Conservation (phyloP, 2,888 invertebrate genomes). For the Lamellibrachia columna region DNA sequence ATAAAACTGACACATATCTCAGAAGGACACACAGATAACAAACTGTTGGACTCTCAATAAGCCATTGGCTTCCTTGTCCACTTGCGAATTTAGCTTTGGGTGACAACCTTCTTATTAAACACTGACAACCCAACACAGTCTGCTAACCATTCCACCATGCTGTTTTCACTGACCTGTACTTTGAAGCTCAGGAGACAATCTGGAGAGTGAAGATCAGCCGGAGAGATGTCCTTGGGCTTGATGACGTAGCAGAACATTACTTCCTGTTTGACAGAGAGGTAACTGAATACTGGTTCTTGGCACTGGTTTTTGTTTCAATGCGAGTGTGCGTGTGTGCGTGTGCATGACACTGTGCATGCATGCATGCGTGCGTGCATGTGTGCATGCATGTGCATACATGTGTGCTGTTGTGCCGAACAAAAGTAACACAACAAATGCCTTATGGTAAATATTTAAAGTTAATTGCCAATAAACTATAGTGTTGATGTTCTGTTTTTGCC, state of each 20-base stretch:
- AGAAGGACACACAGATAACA: too few species aligned
- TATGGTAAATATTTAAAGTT: background rate
- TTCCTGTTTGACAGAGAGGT: conserved; percentile 44
- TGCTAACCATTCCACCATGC: too few species aligned
- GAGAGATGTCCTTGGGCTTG: conserved; percentile 46
- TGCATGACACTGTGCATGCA: background rate
- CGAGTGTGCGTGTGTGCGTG: background rate
- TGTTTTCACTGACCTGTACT: conserved; percentile 45
- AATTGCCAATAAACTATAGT: background rate
- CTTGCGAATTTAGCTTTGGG: too few species aligned
- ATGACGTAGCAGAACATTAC: conserved; percentile 57
- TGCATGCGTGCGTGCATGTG: background rate
- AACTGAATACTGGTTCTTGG: background rate
- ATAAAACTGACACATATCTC: too few species aligned
- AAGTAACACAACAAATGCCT: too few species aligned
- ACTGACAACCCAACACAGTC: background rate
- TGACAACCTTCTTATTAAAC: too few species aligned
- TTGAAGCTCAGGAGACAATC: conserved; percentile 48
- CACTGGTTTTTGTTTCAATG: background rate
- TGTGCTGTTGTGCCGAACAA: background rate
- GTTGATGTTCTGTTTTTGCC: background rate
- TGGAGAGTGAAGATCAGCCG: conserved; percentile 48
- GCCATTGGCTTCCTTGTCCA: too few species aligned
- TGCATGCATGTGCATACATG: background rate
- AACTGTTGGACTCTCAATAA: too few species aligned